These are phyloP conservation scores for Amazonetta brasiliensis DNA, from an alignment of 2,797 vertebrate genomes.

Conservation along the genomic window DNA sequence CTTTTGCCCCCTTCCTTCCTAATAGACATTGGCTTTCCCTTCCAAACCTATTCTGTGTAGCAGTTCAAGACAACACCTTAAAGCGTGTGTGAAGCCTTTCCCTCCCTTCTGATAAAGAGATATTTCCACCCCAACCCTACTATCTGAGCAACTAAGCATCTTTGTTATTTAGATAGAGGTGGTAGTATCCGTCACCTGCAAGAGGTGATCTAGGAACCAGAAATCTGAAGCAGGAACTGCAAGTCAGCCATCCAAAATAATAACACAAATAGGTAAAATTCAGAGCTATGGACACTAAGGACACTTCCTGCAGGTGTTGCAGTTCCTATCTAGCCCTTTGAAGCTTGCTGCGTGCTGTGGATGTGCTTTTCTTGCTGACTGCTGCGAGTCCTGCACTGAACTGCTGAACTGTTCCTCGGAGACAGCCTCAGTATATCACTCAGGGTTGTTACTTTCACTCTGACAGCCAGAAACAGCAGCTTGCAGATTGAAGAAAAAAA, in stretches of 20 bases:
- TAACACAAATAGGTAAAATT: background rate
- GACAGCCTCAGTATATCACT: background rate
- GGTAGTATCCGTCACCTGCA: background rate
- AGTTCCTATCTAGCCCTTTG: background rate
- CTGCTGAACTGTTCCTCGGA: background rate
- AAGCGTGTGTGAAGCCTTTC: background rate
- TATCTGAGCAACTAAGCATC: background rate
- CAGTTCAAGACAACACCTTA: background rate
- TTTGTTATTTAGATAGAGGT: background rate
- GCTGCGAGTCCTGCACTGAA: background rate
- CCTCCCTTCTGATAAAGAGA: background rate
- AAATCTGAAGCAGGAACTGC: background rate
- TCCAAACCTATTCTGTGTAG: background rate
- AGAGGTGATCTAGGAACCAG: background rate
- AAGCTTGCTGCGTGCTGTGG: background rate
- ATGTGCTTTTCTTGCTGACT: background rate
- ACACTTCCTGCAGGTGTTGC: background rate
- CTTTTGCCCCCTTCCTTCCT: background rate
- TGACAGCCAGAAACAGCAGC: slow-evolving; percentile 1
- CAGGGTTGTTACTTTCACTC: background rate
- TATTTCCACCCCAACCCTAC: background rate
- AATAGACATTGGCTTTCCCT: background rate
- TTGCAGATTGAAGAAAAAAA: background rate
- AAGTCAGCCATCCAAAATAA: background rate
- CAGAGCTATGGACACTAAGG: background rate